Base-by-base conservation (phyloP, 2,888 invertebrate genomes). In the Clivina fossor region DNA sequence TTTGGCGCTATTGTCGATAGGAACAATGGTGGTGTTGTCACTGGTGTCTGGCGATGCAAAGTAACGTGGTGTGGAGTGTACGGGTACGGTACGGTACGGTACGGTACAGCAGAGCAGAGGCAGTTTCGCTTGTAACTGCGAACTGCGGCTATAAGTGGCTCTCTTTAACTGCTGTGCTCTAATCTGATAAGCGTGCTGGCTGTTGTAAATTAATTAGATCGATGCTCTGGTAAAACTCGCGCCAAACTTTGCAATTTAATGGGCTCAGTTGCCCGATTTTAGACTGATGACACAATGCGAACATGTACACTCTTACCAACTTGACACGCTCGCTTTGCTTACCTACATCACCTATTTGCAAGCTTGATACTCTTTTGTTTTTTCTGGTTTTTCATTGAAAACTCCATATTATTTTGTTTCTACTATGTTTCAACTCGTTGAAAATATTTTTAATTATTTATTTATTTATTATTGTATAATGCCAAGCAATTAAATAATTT, bases 131-230 rank as follows among this genome's bases (percentile, higher is more conserved):
- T 11, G 18, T 2, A 7, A 15, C 3, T 13, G 13, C 13, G 26
- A 16, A 24, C n/a, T 32, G 4, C 4, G 18, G 26, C 9, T 22
- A 24, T 5, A 35, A 22, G 20, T 24, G 22, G 13, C 16, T 9
- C 15, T 49, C 38, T 37, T 38, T 49, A 49, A 49, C 22, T 38
- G 49, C 24, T 49, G 49, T 15, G 22, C 30, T 49, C 26, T 49
- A 49, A 49, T 49, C 49, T 49, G 49, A 49, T 49, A 49, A 49
- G 49, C 38, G 19, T 15, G 18, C 37, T 49, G 35, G 49, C 49
- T 37, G 24, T 30, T 49, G 49, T 49, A 49, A 49, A 49, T 49
- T 49, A 49, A 49, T 49, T 49, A 49, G 26, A 37, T 49, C 49
- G 49, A 49, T 38, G 28, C 49, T 15, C 38, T 49, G 49, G 37